Conservation (phyloP, 1,140 invertebrate genomes). For the Heliconius hewitsoni region DNA sequence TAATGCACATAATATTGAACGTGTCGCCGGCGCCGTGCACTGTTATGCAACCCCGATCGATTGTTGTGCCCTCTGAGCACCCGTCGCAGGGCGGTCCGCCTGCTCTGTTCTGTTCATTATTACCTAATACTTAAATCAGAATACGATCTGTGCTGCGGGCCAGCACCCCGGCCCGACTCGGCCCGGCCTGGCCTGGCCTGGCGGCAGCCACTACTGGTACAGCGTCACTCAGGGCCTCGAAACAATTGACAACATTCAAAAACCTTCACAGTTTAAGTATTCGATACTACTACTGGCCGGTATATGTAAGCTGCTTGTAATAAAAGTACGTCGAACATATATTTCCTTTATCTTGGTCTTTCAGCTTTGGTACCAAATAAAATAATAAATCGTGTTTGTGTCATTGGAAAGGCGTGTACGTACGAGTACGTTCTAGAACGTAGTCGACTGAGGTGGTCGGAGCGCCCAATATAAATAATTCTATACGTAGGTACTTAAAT, state of each 20-base stretch:
- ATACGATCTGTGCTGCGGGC: too few relatives aligned
- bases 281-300: too few relatives aligned
- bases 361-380: conserved; percentile 1
- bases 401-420: neutral
- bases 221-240: too few relatives aligned
- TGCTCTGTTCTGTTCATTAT: neutral
- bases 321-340: too few relatives aligned
- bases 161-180: too few relatives aligned
- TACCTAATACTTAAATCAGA: neutral
- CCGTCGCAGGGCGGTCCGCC: neutral
- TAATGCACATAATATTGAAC: conserved; percentile 42
- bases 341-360: too few relatives aligned
- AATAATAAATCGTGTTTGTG: neutral
- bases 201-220: too few relatives aligned
- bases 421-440: conserved; percentile 7
- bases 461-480: conserved; percentile 18
- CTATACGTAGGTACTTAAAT: conserved; percentile 4
- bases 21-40: conserved; percentile 37
- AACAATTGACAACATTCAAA: too few relatives aligned
- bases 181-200: too few relatives aligned
- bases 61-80: conserved; percentile 29
- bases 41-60: conserved; percentile 46
- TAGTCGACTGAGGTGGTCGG: conserved; percentile 7
- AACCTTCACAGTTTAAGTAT: too few relatives aligned
- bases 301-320: too few relatives aligned